Evolutionary conservation across 2,888 invertebrate species (phyloP).

Genomic region (Coelinius sp.): DNA sequence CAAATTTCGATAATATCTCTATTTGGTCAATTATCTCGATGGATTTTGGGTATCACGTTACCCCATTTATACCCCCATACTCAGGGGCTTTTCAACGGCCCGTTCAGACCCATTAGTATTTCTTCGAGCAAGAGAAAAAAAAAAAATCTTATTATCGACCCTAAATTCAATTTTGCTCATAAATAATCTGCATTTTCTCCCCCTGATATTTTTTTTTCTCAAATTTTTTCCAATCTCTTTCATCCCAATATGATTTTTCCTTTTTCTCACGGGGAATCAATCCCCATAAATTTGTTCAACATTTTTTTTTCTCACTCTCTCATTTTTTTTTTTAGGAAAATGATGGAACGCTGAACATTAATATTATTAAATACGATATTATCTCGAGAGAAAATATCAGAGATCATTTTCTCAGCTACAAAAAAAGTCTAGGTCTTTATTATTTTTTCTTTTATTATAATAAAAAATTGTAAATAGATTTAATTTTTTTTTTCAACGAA

Average conservation of each 20-base stretch:
- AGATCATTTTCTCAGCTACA: no score
- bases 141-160: conserved; percentile 39
- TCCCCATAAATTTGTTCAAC: conserved; percentile 1
- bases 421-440: no score
- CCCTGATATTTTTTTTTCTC: conserved; percentile 1
- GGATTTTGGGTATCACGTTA: background rate
- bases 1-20: background rate
- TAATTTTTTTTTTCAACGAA: no score
- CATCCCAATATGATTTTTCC: background rate
- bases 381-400: no score
- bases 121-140: conserved; percentile 28
- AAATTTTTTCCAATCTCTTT: background rate
- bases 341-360: no score
- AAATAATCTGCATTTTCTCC: conserved; percentile 17
- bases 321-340: background rate
- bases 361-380: no score
- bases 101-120: conserved; percentile 46
- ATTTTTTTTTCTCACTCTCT: background rate
- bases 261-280: conserved; percentile 21
- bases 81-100: conserved; percentile 39
- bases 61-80: conserved; percentile 22
- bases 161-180: conserved; percentile 29
- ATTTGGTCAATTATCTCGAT: background rate
- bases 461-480: no score
- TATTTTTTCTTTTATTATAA: no score